phyloP scores from a whole-genome alignment of 2,113 vertebrate genomes.

The Desmodus rotundus region DNA sequence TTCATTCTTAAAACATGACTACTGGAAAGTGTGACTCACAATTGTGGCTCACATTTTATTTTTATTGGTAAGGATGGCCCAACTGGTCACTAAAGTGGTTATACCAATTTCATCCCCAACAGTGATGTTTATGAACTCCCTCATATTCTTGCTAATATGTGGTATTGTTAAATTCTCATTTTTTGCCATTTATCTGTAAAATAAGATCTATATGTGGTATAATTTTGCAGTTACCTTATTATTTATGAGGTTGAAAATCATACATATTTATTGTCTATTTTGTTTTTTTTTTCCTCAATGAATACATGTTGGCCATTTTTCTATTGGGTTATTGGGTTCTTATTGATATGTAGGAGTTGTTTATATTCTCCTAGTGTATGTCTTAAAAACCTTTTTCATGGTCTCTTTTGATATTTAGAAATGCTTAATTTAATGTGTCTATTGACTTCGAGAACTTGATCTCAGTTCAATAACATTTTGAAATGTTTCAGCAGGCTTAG shows the following conservation, averaged over 20 bases:
- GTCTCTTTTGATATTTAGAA: background rate
- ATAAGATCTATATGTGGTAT: background rate
- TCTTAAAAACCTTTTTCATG: background rate
- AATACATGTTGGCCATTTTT: background rate
- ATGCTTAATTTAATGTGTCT: background rate
- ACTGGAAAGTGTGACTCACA: background rate
- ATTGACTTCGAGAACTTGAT: background rate
- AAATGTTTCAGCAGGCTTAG: background rate
- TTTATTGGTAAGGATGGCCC: background rate
- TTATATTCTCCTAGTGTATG: background rate
- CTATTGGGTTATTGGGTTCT: background rate
- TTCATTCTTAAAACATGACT: background rate
- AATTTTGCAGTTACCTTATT: background rate
- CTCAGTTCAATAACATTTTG: constrained; percentile 1
- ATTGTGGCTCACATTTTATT: background rate
- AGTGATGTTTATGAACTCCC: background rate
- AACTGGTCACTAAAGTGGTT: background rate
- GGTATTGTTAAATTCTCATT: background rate
- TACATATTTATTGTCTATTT: background rate
- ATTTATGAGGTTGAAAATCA: background rate
- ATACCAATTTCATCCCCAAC: background rate
- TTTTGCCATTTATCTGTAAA: background rate
- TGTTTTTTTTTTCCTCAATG: background rate
- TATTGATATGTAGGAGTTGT: background rate
- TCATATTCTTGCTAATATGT: background rate